Evolutionary conservation across 1,140 invertebrate genomes (phyloP).

Genomic region (Metaphire vulgaris): DNA sequence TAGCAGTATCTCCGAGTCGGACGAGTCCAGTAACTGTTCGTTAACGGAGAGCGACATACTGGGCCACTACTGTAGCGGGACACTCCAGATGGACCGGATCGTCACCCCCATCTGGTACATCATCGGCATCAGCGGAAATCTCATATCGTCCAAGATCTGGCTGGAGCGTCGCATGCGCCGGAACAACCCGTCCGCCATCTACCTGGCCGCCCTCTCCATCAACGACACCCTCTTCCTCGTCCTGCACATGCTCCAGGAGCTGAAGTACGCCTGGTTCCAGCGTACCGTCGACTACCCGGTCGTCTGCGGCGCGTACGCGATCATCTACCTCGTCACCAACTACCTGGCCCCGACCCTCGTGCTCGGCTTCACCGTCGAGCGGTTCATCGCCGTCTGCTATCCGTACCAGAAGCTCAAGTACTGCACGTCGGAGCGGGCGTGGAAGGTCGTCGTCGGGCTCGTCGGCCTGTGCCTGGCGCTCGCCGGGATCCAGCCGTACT

Average conservation of each 20-base stretch:
- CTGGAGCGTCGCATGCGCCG: slow-evolving; percentile 45
- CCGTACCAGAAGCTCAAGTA: slow-evolving; percentile 65
- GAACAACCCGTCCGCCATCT: slow-evolving; percentile 44
- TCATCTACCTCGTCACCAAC: slow-evolving; percentile 41
- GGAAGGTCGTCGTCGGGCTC: slow-evolving; percentile 55
- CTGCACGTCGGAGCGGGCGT: slow-evolving; percentile 69
- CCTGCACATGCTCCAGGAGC: slow-evolving; percentile 42
- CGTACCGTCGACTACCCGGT: slow-evolving; percentile 36
- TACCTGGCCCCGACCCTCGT: slow-evolving; percentile 72
- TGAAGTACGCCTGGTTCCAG: slow-evolving; percentile 40
- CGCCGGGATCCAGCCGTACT: slow-evolving; percentile 44
- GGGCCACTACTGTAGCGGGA: neutral
- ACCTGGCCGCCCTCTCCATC: slow-evolving; percentile 47
- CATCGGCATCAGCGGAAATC: slow-evolving; percentile 48
- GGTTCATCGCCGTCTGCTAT: slow-evolving; percentile 69
- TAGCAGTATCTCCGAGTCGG: no score
- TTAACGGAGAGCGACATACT: neutral
- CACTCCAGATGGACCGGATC: slow-evolving; percentile 21
- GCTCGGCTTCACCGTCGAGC: slow-evolving; percentile 72
- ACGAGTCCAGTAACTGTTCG: no score
- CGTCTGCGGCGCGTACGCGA: slow-evolving; percentile 37
- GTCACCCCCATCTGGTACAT: slow-evolving; percentile 34
- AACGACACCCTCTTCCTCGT: slow-evolving; percentile 45
- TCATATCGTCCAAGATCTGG: slow-evolving; percentile 48
- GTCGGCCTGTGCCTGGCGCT: slow-evolving; percentile 31